A percentile compares a stretch with the other conserved stretches of the same genome.
These are phyloP conservation scores for Equus przewalskii DNA, from an alignment of 2,113 vertebrate genomes.

Conservation along the genomic window DNA sequence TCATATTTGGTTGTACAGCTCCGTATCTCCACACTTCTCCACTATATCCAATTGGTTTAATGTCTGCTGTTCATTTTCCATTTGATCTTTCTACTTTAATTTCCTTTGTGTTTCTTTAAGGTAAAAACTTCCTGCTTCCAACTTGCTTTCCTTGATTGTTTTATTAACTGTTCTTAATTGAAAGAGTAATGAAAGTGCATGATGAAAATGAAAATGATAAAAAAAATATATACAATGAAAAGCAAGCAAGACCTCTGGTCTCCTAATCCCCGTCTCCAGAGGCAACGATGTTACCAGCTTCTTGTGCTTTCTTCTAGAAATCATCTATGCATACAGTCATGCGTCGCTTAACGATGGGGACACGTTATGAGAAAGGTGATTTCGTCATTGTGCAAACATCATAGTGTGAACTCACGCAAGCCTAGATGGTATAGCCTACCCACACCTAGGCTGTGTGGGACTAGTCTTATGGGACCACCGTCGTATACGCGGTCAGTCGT, in stretches of 20 bases:
- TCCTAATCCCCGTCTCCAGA: neutral
- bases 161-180: slow-evolving; percentile 28
- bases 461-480: no score
- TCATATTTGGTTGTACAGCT: neutral
- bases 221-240: neutral
- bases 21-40: neutral
- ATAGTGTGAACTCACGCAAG: no score
- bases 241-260: neutral
- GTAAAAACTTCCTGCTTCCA: slow-evolving; percentile 23
- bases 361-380: no score
- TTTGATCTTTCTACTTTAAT: slow-evolving; percentile 25
- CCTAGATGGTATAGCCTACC: no score
- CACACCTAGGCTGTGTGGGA: no score
- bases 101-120: neutral
- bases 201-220: neutral
- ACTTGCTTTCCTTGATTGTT: neutral
- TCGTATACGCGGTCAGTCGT: no score
- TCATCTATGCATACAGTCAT: no score
- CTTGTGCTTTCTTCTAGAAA: neutral
- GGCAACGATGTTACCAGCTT: neutral
- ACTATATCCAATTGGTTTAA: neutral
- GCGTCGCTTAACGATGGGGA: no score
- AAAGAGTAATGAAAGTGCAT: neutral
- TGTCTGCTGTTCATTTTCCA: neutral
- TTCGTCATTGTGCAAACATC: no score